Evolutionary conservation across 2,888 invertebrate genomes (phyloP).

Genomic region (Drosophila pegasa): DNA sequence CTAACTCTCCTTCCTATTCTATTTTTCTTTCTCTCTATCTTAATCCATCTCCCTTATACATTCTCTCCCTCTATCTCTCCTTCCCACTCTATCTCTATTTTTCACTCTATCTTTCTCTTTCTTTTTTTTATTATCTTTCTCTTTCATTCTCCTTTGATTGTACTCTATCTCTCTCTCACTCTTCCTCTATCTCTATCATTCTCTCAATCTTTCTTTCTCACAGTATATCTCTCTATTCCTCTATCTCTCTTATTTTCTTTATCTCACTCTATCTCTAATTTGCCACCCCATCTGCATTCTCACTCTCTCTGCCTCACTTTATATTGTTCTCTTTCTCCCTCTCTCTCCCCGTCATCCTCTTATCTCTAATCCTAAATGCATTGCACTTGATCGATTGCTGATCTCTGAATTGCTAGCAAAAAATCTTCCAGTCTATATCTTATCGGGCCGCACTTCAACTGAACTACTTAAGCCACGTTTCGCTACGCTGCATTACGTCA

Average conservation of each 20-base stretch:
- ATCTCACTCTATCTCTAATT: neutral
- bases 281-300: too few relatives aligned
- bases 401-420: slow-evolving; percentile 3
- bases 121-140: neutral
- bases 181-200: too few relatives aligned
- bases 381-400: slow-evolving; percentile 12
- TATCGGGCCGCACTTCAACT: slow-evolving; percentile 21
- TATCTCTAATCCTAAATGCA: neutral
- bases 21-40: too few relatives aligned
- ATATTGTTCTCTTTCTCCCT: too few relatives aligned
- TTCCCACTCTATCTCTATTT: too few relatives aligned
- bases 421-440: slow-evolving; percentile 24
- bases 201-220: neutral
- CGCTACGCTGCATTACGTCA: slow-evolving; percentile 21
- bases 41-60: too few relatives aligned
- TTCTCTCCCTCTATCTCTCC: neutral
- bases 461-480: neutral
- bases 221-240: too few relatives aligned
- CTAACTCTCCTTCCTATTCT: too few relatives aligned
- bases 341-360: neutral
- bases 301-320: neutral
- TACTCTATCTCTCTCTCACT: neutral
- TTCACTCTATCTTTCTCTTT: too few relatives aligned
- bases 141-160: too few relatives aligned
- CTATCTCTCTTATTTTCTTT: neutral